Percentiles rank a stretch among this genome's conserved stretches.
Evolutionary conservation across 2,113 vertebrate genomes (phyloP).

Genomic region (Anarrhichthys ocellatus): DNA sequence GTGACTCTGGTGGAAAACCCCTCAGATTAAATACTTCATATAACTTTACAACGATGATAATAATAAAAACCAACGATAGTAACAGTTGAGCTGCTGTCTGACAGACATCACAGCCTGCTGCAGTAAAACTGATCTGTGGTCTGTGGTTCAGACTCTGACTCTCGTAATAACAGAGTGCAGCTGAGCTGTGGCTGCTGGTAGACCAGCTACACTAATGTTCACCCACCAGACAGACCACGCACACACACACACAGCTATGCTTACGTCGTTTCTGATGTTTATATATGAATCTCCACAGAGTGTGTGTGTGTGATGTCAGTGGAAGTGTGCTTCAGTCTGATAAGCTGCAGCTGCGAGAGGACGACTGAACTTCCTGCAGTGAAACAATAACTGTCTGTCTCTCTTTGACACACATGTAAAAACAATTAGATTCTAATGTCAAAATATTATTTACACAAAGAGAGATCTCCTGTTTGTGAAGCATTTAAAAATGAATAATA

Average conservation of each 20-base stretch:
- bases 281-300: not conserved
- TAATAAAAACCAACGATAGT: not conserved
- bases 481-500: no score
- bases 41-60: not conserved
- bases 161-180: slow-evolving; percentile 33
- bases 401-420: not conserved
- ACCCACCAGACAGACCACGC: not conserved
- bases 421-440: no score
- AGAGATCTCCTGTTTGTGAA: no score
- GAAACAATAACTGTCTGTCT: slow-evolving; percentile 39
- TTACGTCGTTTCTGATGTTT: not conserved
- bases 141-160: not conserved
- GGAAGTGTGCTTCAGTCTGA: slow-evolving; percentile 68
- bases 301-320: slow-evolving; percentile 13
- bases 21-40: not conserved
- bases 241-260: not conserved
- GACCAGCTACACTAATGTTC: not conserved
- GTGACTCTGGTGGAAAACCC: not conserved
- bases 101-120: not conserved
- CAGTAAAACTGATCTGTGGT: slow-evolving; percentile 55
- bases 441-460: no score
- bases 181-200: slow-evolving; percentile 28
- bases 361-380: slow-evolving; percentile 42
- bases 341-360: slow-evolving; percentile 45
- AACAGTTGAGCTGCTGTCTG: not conserved